Evolutionary conservation across 1,140 invertebrate species (phyloP).

Genomic region (Aethina tumida): DNA sequence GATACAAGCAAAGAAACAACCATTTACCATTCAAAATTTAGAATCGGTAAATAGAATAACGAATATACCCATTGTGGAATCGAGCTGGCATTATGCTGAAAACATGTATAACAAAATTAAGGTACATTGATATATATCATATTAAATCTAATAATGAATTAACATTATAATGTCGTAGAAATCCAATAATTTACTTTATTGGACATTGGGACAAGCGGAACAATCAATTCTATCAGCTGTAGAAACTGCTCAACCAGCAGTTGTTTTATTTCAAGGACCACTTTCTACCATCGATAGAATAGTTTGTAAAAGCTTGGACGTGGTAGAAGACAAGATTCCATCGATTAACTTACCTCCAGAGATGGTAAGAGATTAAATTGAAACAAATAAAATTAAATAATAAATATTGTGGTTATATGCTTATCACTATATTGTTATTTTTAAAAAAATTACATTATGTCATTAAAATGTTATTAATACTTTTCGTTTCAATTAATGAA

Average conservation of each 20-base stretch:
- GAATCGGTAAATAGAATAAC: conserved; percentile 56
- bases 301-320: conserved; percentile 65
- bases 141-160: neutral
- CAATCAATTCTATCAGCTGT: conserved; percentile 52
- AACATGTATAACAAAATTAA: conserved; percentile 59
- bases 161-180: conserved; percentile 37
- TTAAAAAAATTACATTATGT: conserved; percentile 4
- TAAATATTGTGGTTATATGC: too few species aligned
- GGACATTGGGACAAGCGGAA: conserved; percentile 64
- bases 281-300: conserved; percentile 60
- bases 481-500: conserved; percentile 6
- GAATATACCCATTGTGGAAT: conserved; percentile 61
- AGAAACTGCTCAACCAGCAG: conserved; percentile 56
- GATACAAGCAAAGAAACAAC: conserved; percentile 18
- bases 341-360: conserved; percentile 64
- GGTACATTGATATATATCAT: conserved; percentile 37
- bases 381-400: neutral
- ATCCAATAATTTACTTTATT: conserved; percentile 56
- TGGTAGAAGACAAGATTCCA: conserved; percentile 66
- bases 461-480: conserved; percentile 4
- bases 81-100: conserved; percentile 55
- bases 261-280: conserved; percentile 55
- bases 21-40: conserved; percentile 41
- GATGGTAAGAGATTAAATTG: conserved; percentile 45
- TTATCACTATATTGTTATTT: neutral